phyloP scores from a whole-genome alignment of 2,888 invertebrate species.

The Eristalinus sepulchralis region DNA sequence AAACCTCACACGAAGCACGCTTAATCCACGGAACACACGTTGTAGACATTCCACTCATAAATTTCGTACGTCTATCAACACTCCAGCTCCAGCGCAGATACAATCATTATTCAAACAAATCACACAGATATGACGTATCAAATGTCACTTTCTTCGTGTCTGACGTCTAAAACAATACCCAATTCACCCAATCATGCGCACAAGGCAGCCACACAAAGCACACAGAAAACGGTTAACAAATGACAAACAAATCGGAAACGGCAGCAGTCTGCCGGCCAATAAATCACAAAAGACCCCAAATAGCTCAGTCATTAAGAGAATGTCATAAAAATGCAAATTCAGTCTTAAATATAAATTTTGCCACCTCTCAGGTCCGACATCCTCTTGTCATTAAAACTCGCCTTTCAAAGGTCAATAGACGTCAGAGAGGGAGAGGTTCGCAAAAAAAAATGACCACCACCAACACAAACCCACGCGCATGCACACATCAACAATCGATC shows the following conservation, averaged over 20 bases:
- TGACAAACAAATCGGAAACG: background rate
- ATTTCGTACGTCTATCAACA: background rate
- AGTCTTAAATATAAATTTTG: background rate
- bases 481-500: background rate
- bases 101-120: background rate
- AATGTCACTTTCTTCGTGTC: background rate
- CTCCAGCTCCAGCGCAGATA: background rate
- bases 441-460: background rate
- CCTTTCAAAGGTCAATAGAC: constrained; percentile 18
- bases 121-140: background rate
- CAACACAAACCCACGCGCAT: background rate
- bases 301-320: constrained; percentile 15
- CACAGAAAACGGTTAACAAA: background rate
- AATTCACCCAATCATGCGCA: background rate
- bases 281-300: constrained; percentile 6
- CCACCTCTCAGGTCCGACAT: background rate
- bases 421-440: constrained; percentile 6
- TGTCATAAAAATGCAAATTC: constrained; percentile 38
- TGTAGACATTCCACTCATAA: background rate
- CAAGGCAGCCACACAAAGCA: background rate
- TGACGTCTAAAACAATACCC: background rate
- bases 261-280: background rate
- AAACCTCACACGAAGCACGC: background rate
- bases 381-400: background rate
- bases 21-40: background rate